Evolutionary conservation across 1,140 invertebrate species (phyloP).

Genomic region (Drosophila tropicalis): DNA sequence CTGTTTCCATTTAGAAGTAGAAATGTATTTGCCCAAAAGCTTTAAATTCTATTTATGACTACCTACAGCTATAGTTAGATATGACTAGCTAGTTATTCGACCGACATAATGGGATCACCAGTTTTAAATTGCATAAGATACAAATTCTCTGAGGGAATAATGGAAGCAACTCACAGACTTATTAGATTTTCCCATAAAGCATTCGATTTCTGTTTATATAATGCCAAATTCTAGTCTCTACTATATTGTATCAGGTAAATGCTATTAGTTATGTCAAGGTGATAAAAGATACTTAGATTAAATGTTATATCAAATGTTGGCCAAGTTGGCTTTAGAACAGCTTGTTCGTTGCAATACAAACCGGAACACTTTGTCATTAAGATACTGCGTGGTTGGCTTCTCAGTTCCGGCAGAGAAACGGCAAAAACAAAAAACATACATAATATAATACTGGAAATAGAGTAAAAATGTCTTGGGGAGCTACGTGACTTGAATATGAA

Average conservation of each 20-base stretch:
- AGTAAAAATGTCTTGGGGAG: constrained; percentile 32
- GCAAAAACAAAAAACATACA: not conserved
- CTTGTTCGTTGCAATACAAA: constrained; percentile 30
- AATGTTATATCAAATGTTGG: constrained; percentile 46
- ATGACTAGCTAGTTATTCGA: not conserved
- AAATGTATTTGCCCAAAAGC: not conserved
- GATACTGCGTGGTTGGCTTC: constrained; percentile 48
- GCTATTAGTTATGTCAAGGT: constrained; percentile 72
- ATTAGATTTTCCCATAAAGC: not conserved
- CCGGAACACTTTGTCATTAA: constrained; percentile 53
- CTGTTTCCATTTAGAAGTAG: not conserved
- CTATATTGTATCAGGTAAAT: constrained; percentile 40
- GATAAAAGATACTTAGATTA: constrained; percentile 64
- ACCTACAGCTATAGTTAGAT: not conserved
- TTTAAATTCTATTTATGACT: not conserved
- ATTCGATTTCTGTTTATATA: not conserved
- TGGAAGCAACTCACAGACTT: too few relatives aligned
- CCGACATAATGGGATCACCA: not conserved
- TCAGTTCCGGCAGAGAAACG: constrained; percentile 42
- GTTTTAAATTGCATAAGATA: too few relatives aligned
- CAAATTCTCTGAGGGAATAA: too few relatives aligned
- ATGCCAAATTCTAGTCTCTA: constrained; percentile 12
- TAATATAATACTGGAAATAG: constrained; percentile 48
- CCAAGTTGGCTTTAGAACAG: constrained; percentile 31
- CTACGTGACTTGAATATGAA: constrained; percentile 42